Evolutionary conservation across 2,888 invertebrate species (phyloP).

Genomic region (Eremobia ochroleuca): DNA sequence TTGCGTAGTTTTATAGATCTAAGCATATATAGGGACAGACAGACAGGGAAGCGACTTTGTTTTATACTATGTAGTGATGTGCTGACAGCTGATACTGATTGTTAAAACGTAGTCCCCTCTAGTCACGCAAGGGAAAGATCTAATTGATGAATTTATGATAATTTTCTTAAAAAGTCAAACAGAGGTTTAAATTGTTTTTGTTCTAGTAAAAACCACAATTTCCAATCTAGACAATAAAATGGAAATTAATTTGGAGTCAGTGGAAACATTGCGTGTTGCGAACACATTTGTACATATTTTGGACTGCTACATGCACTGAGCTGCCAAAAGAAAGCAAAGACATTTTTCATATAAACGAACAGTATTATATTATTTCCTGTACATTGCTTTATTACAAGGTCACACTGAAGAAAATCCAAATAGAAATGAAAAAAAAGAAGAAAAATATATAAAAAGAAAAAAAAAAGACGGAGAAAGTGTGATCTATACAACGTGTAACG

Average conservation of each 20-base stretch:
- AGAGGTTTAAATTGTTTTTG: conserved; percentile 1
- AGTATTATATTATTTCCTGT: conserved; percentile 7
- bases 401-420: background rate
- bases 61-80: too few relatives aligned
- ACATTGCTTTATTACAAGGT: background rate
- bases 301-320: conserved; percentile 11
- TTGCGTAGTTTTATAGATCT: too few relatives aligned
- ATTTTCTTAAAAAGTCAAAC: conserved; percentile 3
- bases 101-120: background rate
- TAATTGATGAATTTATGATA: background rate
- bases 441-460: too few relatives aligned
- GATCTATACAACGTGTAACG: too few relatives aligned
- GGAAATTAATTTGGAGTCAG: background rate
- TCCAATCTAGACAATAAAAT: conserved; percentile 32
- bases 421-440: background rate
- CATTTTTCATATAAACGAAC: background rate
- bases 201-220: conserved; percentile 4
- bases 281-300: conserved; percentile 34
- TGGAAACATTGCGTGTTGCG: conserved; percentile 38
- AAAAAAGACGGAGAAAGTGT: too few relatives aligned
- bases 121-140: background rate
- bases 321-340: conserved; percentile 20
- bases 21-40: too few relatives aligned
- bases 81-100: background rate
- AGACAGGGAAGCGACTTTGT: too few relatives aligned